phyloP scores from a whole-genome alignment of 35 echinoderm and acorn worm genomes.

The Heliocidaris tuberculata region DNA sequence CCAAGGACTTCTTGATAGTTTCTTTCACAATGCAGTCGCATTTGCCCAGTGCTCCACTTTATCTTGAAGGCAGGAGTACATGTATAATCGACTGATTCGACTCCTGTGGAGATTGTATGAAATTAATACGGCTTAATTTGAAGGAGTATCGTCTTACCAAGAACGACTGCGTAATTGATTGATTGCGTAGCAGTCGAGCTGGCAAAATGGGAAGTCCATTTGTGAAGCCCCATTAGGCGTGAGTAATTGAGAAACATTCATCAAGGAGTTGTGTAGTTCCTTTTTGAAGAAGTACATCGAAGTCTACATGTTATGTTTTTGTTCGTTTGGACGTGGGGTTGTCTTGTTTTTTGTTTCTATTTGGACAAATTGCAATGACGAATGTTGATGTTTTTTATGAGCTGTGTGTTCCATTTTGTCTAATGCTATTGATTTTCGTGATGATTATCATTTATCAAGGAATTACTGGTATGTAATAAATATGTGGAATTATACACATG shows the following conservation, averaged over 20 bases:
- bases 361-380: neutral
- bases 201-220: constrained; percentile 38
- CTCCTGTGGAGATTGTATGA: neutral
- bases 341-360: neutral
- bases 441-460: neutral
- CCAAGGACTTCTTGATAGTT: too few relatives aligned
- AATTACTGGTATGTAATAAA: neutral
- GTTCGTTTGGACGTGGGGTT: neutral
- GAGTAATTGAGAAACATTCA: constrained; percentile 32
- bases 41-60: neutral
- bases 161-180: constrained; percentile 13
- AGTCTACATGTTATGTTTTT: neutral
- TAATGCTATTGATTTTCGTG: neutral
- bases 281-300: neutral
- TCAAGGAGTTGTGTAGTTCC: neutral
- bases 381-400: neutral
- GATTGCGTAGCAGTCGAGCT: neutral
- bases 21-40: too few relatives aligned
- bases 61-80: neutral
- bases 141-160: constrained; percentile 8
- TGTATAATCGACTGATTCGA: too few relatives aligned
- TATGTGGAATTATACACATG: too few relatives aligned
- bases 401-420: neutral
- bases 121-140: constrained; percentile 6
- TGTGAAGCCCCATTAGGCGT: constrained; percentile 5